Percentiles rank a stretch among this genome's conserved stretches.
These are phyloP conservation scores for Lycophotia porphyrea DNA, from an alignment of 2,888 invertebrate species.

Conservation along the genomic window DNA sequence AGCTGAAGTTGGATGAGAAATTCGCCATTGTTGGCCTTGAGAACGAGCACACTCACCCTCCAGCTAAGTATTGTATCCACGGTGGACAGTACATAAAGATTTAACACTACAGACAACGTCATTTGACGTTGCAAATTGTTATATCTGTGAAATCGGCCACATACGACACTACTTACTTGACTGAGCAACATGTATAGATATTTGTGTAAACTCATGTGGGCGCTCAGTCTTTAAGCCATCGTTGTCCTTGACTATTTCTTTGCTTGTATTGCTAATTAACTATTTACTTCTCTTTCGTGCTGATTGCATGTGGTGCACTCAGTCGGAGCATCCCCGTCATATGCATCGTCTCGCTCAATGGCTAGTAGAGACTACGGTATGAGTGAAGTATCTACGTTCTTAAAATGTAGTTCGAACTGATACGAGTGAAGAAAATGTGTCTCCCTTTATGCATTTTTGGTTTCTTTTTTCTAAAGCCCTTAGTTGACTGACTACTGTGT, in stretches of 20 bases:
- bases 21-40: conserved; percentile 76
- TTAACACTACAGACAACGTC: conserved; percentile 48
- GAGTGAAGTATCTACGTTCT: background rate
- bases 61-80: conserved; percentile 80
- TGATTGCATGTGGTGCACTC: no score
- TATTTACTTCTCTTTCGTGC: no score
- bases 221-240: background rate
- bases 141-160: background rate
- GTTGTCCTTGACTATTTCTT: no score
- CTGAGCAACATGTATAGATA: background rate
- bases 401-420: background rate
- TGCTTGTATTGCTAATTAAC: no score
- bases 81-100: conserved; percentile 81
- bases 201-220: background rate
- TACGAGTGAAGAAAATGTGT: background rate
- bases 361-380: no score
- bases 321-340: no score
- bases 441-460: background rate
- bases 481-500: no score
- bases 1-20: conserved; percentile 79
- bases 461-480: background rate
- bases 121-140: conserved; percentile 8
- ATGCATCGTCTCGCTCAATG: background rate
- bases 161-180: conserved; percentile 5
- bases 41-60: conserved; percentile 80